These are phyloP conservation scores for Anoplius nigerrimus DNA, from an alignment of 2,888 invertebrate genomes.

Conservation along the genomic window DNA sequence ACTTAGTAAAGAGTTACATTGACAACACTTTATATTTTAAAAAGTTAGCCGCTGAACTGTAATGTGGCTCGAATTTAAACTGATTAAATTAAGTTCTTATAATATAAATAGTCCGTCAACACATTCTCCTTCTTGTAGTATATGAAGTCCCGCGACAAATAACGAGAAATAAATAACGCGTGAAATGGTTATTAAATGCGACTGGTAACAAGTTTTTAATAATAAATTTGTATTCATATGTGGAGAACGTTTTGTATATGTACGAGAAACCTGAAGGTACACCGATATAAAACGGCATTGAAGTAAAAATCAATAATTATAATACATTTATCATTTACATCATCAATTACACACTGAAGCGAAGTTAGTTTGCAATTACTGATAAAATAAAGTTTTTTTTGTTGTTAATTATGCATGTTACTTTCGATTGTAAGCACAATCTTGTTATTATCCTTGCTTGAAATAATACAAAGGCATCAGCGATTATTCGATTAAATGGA, in stretches of 20 bases:
- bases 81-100: background rate
- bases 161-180: background rate
- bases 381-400: constrained; percentile 2
- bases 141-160: background rate
- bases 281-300: background rate
- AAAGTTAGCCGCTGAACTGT: too few species aligned
- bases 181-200: constrained; percentile 2
- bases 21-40: too few species aligned
- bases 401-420: too few species aligned
- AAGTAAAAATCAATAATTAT: constrained; percentile 1
- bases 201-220: background rate
- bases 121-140: background rate
- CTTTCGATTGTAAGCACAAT: too few species aligned
- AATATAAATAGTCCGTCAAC: background rate
- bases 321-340: background rate
- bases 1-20: too few species aligned
- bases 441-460: too few species aligned
- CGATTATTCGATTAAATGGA: too few species aligned
- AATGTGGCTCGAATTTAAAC: background rate
- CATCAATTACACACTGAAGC: background rate
- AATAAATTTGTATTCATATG: constrained; percentile 3
- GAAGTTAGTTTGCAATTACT: background rate
- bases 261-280: background rate
- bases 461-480: too few species aligned
- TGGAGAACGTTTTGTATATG: constrained; percentile 1